These are phyloP conservation scores for Drosophila paracracens DNA, from an alignment of 2,888 invertebrate genomes.

Conservation along the genomic window DNA sequence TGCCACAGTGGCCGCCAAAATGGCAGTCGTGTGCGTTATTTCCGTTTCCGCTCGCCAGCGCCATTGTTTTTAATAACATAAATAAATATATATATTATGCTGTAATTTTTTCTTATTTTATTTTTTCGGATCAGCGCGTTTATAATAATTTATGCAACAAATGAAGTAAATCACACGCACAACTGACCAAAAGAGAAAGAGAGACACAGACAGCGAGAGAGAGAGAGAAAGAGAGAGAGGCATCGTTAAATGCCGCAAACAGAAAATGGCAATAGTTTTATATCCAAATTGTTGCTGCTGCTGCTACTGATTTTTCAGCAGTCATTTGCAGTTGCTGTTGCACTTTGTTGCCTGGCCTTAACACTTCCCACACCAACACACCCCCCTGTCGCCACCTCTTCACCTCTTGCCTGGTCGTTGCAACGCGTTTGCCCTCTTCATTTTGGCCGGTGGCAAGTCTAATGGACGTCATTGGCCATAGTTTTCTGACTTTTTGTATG, in stretches of 20 bases:
- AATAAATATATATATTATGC: slow-evolving; percentile 14
- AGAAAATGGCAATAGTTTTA: slow-evolving; percentile 78
- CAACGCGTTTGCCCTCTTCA: slow-evolving; percentile 21
- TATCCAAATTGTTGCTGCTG: slow-evolving; percentile 30
- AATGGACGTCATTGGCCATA: slow-evolving; percentile 80
- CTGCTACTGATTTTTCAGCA: slow-evolving; percentile 58
- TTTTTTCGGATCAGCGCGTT: slow-evolving; percentile 57
- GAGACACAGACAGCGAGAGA: not conserved
- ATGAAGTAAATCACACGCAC: slow-evolving; percentile 74
- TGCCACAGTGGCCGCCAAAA: slow-evolving; percentile 54
- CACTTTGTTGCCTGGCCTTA: slow-evolving; percentile 71
- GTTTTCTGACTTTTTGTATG: slow-evolving; percentile 81
- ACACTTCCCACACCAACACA: slow-evolving; percentile 33
- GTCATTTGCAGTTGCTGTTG: slow-evolving; percentile 65
- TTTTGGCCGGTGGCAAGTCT: slow-evolving; percentile 58
- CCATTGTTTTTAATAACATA: slow-evolving; percentile 35
- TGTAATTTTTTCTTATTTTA: slow-evolving; percentile 25
- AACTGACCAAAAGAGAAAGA: slow-evolving; percentile 14
- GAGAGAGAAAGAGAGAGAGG: slow-evolving; percentile 1
- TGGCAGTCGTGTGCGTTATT: slow-evolving; percentile 46
- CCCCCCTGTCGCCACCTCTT: not conserved
- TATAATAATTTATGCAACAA: slow-evolving; percentile 76
- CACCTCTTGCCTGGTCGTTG: not conserved
- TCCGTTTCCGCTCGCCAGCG: slow-evolving; percentile 56
- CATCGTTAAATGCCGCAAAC: slow-evolving; percentile 77